These are phyloP conservation scores for Gnatocerus cornutus DNA, from an alignment of 2,888 invertebrate species.

Conservation along the genomic window DNA sequence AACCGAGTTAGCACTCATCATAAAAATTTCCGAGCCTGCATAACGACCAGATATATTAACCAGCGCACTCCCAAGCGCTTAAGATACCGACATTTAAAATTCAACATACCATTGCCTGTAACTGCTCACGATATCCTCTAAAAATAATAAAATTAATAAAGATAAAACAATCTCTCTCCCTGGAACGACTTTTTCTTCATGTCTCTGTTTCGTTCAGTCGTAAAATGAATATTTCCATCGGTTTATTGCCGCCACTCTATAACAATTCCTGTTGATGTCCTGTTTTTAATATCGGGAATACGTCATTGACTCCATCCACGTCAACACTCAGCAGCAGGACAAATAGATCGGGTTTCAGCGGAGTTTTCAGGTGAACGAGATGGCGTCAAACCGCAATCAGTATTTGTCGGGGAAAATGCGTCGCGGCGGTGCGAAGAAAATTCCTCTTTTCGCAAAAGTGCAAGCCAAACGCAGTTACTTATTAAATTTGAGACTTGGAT, in stretches of 20 bases:
- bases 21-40: slow-evolving; percentile 32
- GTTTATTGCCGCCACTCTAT: slow-evolving; percentile 27
- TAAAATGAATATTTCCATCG: slow-evolving; percentile 34
- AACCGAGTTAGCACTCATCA: slow-evolving; percentile 30
- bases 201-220: not conserved
- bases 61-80: slow-evolving; percentile 13
- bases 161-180: slow-evolving; percentile 12
- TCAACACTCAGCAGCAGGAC: slow-evolving; percentile 34
- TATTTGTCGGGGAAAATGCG: slow-evolving; percentile 4
- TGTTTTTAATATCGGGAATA: slow-evolving; percentile 38
- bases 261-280: slow-evolving; percentile 28
- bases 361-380: slow-evolving; percentile 24
- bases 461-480: no score
- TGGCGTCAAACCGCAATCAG: slow-evolving; percentile 6
- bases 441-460: no score
- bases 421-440: not conserved
- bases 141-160: slow-evolving; percentile 32
- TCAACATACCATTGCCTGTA: slow-evolving; percentile 26
- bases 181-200: slow-evolving; percentile 13
- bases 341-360: slow-evolving; percentile 32
- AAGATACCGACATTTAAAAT: slow-evolving; percentile 33
- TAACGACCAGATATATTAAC: slow-evolving; percentile 36
- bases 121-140: slow-evolving; percentile 31
- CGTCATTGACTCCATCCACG: slow-evolving; percentile 22
- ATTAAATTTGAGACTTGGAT: not conserved